Base-by-base conservation (phyloP, 2,888 invertebrate genomes). In the Hydriomena furcata region DNA sequence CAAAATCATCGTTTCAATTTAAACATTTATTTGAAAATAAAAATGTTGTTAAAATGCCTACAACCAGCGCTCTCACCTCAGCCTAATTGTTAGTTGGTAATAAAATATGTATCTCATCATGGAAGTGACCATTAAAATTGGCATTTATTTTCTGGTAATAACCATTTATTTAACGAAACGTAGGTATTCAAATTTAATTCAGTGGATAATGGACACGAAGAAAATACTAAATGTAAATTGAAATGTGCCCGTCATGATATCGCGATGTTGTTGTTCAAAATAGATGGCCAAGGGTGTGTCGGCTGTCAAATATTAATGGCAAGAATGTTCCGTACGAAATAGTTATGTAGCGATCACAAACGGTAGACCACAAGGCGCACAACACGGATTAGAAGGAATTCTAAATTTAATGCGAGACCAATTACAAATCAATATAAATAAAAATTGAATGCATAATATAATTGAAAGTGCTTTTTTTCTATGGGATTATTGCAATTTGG, bases 161-260 rank as follows among this genome's bases (percentile, higher is more conserved):
- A n/a, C n/a, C n/a, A n/a, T 47, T 35, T 23, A 47, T 38, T 32
- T 11, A 8, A 17, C 24, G 34, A n/a, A n/a, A n/a, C n/a, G n/a
- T n/a, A n/a, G n/a, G n/a, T n/a, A n/a, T n/a, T 46, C 32, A 50
- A 48, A 56, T 50, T 51, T 31, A 50, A 55, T 49, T 52, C 30
- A 50, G 55, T 50, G 35, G 38, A 52, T 56, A 31, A 20, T 31
- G 45, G 23, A 52, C 43, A 52, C 25, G 32, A 49, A 53, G 57
- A 60, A 60, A 60, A 55, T 44, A 35, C 12, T 31, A 37, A 48
- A 41, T 40, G 50, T 58, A 66, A 67, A 49, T 49, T 40, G 17
- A 31, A 41, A 44, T 40, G 28, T 34, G n/a, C 24, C 10, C 17
- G 36, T 57, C 42, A 50, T 27, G 41, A 47, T 46, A 48, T 38